phyloP scores from a whole-genome alignment of 2,888 invertebrate genomes.

The Drosophila villosipedis region DNA sequence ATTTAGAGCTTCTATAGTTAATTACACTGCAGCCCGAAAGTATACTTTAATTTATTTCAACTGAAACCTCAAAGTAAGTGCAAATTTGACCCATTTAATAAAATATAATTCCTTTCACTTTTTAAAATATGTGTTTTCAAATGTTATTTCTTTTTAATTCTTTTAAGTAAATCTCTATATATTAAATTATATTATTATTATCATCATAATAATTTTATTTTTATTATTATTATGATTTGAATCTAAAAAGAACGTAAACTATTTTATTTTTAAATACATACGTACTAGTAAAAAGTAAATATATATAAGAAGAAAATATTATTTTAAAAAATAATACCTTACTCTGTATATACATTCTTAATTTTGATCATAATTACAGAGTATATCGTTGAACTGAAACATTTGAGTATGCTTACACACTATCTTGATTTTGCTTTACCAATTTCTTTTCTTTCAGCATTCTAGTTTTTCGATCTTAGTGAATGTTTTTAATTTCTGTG shows the following conservation, averaged over 20 bases:
- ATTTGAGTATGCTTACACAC: not conserved
- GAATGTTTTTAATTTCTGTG: conserved; percentile 60
- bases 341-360: not conserved
- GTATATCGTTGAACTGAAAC: not conserved
- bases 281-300: not conserved
- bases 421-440: not conserved
- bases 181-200: not conserved
- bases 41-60: not conserved
- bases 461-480: conserved; percentile 18
- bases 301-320: not conserved
- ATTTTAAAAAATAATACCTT: not conserved
- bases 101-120: not conserved
- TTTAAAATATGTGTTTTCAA: not conserved
- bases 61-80: not conserved
- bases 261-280: not conserved
- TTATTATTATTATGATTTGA: not conserved
- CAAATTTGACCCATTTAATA: not conserved
- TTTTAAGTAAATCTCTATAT: not conserved
- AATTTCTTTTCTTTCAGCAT: conserved; percentile 24
- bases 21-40: not conserved
- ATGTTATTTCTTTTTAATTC: not conserved
- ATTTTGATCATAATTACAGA: not conserved
- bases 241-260: not conserved
- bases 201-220: not conserved
- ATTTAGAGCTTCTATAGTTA: not conserved